Conservation (phyloP, 2,113 vertebrate genomes). For the Gadus chalcogrammus region DNA sequence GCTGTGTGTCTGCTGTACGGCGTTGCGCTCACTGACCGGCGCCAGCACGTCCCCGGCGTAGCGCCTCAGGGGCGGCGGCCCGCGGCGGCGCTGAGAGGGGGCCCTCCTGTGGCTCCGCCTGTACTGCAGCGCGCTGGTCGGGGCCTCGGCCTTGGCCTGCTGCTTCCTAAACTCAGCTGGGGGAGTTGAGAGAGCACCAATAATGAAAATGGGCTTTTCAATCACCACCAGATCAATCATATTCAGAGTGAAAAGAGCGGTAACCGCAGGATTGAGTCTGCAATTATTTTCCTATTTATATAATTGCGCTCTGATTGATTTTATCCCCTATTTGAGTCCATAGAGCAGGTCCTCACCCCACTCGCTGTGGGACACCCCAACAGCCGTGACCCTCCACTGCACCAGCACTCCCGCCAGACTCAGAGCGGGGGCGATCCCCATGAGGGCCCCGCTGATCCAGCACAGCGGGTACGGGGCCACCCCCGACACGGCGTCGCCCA, state of each 20-base stretch:
- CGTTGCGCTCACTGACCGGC: slow-evolving; percentile 65
- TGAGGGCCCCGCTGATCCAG: slow-evolving; percentile 84
- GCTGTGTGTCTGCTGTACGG: too few species aligned
- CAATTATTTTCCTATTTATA: too few species aligned
- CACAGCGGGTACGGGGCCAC: slow-evolving; percentile 68
- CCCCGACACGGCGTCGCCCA: slow-evolving; percentile 69
- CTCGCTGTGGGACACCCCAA: slow-evolving; percentile 67
- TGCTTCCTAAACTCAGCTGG: slow-evolving; percentile 62
- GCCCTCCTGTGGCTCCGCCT: slow-evolving; percentile 65
- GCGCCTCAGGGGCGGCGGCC: slow-evolving; percentile 66
- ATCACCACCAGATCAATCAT: not conserved
- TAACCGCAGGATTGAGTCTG: too few species aligned
- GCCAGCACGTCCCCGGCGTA: slow-evolving; percentile 81
- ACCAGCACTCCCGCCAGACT: slow-evolving; percentile 73
- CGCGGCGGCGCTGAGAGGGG: slow-evolving; percentile 61
- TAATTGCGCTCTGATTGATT: not conserved
- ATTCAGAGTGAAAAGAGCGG: slow-evolving; percentile 4
- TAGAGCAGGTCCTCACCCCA: slow-evolving; percentile 55
- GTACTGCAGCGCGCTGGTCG: slow-evolving; percentile 39
- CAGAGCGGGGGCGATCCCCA: slow-evolving; percentile 74
- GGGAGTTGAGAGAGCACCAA: not conserved
- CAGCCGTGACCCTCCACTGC: slow-evolving; percentile 80
- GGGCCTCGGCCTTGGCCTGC: slow-evolving; percentile 69
- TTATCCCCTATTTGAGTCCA: too few species aligned
- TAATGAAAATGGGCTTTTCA: not conserved